These are phyloP conservation scores for Wiebesia pumilae DNA, from an alignment of 1,140 invertebrate genomes.

Conservation along the genomic window DNA sequence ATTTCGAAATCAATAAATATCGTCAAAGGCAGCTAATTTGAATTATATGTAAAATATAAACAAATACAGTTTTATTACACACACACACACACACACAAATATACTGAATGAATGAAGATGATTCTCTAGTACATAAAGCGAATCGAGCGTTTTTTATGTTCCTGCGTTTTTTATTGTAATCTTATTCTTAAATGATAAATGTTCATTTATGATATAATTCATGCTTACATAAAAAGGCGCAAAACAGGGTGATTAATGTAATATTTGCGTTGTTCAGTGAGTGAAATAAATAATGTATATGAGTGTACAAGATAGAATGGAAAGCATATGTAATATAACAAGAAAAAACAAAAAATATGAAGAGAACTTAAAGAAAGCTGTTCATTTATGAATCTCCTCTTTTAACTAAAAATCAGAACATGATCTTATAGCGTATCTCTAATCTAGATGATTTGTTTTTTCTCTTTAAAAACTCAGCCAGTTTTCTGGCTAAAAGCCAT, in stretches of 20 bases:
- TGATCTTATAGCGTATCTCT: too few relatives aligned
- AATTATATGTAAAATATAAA: conserved; percentile 30
- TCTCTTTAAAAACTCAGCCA: too few relatives aligned
- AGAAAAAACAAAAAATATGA: conserved; percentile 37
- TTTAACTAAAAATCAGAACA: conserved; percentile 4
- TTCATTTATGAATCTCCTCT: conserved; percentile 44
- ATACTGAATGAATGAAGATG: conserved; percentile 22
- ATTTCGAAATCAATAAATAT: conserved; percentile 18
- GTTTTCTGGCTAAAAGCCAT: too few relatives aligned
- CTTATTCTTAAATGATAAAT: conserved; percentile 19
- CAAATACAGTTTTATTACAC: conserved; percentile 10
- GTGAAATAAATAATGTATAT: conserved; percentile 30
- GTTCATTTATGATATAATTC: conserved; percentile 5
- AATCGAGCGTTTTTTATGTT: conserved; percentile 51
- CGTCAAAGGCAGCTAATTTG: conserved; percentile 37
- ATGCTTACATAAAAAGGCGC: conserved; percentile 34
- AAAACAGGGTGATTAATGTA: conserved; percentile 53
- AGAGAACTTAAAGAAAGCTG: conserved; percentile 23
- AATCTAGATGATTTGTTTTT: too few relatives aligned
- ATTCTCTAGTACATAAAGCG: conserved; percentile 30
- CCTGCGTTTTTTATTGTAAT: conserved; percentile 46
- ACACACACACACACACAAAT: neutral
- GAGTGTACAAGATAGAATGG: conserved; percentile 14
- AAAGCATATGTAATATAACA: conserved; percentile 42
- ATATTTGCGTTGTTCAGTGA: conserved; percentile 47